A percentile compares a stretch with the other conserved stretches of the same genome.
Conservation (phyloP, 2,113 vertebrate genomes). For the Chionomys nivalis region DNA sequence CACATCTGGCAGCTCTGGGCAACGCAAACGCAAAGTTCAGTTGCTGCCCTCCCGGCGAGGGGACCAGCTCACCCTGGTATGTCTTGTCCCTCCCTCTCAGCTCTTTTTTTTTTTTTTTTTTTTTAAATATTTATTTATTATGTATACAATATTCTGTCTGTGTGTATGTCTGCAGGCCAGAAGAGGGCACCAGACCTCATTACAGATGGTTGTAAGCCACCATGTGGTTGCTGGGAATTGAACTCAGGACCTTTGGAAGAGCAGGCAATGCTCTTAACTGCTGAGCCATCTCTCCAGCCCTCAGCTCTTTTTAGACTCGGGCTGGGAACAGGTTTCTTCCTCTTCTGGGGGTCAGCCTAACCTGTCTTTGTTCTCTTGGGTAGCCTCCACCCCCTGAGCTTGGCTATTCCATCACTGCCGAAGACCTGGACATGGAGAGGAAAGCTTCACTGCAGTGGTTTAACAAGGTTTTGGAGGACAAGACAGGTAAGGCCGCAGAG, state of each 20-base stretch:
- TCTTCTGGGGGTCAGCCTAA: not conserved
- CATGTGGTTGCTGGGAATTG: too few relatives aligned
- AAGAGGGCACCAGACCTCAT: too few relatives aligned
- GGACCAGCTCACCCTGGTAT: slow-evolving; percentile 92
- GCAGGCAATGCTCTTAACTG: too few relatives aligned
- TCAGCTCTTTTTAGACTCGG: not conserved
- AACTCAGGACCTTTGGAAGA: too few relatives aligned
- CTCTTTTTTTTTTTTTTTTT: too few relatives aligned
- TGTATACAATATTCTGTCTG: too few relatives aligned
- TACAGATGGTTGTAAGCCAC: too few relatives aligned
- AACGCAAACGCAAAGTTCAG: slow-evolving; percentile 92
- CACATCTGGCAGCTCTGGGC: slow-evolving; percentile 81
- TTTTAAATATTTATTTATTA: too few relatives aligned
- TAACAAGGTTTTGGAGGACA: slow-evolving; percentile 91
- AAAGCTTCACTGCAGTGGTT: slow-evolving; percentile 89
- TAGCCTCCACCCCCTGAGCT: slow-evolving; percentile 94
- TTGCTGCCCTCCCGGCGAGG: slow-evolving; percentile 87
- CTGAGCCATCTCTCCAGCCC: too few relatives aligned
- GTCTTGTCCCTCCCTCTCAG: slow-evolving; percentile 8
- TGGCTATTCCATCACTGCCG: slow-evolving; percentile 92
- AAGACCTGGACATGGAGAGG: slow-evolving; percentile 94
- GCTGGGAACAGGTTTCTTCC: not conserved
- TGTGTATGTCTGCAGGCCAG: too few relatives aligned
- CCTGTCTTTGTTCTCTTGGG: slow-evolving; percentile 51
- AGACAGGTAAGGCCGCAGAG: slow-evolving; percentile 85